phyloP scores from a whole-genome alignment of 2,888 invertebrate genomes.

The Lordiphosa andalusiaca region DNA sequence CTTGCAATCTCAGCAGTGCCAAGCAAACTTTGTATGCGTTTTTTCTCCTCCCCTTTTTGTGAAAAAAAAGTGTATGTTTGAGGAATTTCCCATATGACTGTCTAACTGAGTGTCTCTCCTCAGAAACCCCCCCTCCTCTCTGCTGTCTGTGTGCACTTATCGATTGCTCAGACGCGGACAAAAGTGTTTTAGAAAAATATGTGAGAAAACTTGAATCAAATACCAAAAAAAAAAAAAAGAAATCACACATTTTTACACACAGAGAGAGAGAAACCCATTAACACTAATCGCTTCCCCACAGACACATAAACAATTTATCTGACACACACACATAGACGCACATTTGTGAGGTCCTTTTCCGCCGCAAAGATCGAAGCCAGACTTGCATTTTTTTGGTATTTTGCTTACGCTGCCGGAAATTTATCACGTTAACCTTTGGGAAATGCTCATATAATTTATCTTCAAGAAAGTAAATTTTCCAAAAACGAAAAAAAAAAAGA shows the following conservation, averaged over 20 bases:
- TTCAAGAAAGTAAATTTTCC: constrained; percentile 70
- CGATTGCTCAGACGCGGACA: constrained; percentile 65
- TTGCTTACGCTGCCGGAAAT: constrained; percentile 73
- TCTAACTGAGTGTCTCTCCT: constrained; percentile 41
- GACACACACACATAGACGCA: constrained; percentile 45
- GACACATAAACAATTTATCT: constrained; percentile 77
- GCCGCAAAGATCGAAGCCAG: constrained; percentile 69
- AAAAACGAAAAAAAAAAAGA: constrained; percentile 26
- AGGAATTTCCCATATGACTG: constrained; percentile 61
- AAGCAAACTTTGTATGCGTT: constrained; percentile 59
- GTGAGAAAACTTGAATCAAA: constrained; percentile 63
- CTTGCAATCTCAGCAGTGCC: constrained; percentile 60
- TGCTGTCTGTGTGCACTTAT: constrained; percentile 59
- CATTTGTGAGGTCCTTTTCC: constrained; percentile 34
- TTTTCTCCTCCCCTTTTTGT: constrained; percentile 28
- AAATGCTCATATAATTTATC: constrained; percentile 76
- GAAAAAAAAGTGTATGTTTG: constrained; percentile 52
- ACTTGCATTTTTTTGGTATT: constrained; percentile 58
- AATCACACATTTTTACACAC: constrained; percentile 67
- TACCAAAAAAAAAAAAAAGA: constrained; percentile 60
- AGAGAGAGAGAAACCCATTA: constrained; percentile 64
- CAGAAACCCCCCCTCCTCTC: constrained; percentile 28
- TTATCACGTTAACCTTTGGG: constrained; percentile 76
- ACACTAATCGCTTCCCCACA: constrained; percentile 77
- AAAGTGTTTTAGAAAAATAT: constrained; percentile 57